phyloP scores from a whole-genome alignment of 2,113 vertebrate genomes.

The Oxyura jamaicensis region DNA sequence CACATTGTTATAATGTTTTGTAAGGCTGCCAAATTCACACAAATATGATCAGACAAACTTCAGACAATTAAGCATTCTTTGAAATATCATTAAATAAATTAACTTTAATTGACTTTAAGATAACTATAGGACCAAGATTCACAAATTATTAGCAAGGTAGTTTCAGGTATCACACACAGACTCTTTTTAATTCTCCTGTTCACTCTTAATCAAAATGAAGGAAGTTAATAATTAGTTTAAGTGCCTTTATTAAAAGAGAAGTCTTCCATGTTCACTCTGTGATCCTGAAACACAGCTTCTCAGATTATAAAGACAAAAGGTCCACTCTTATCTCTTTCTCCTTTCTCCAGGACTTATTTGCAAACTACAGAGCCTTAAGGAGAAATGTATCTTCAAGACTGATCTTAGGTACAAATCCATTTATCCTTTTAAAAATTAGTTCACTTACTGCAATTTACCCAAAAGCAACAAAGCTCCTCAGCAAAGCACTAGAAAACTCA shows the following conservation, averaged over 20 bases:
- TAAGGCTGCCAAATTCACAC: constrained; percentile 24
- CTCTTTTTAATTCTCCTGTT: not conserved
- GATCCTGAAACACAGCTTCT: not conserved
- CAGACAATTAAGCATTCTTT: constrained; percentile 40
- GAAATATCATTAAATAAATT: constrained; percentile 55
- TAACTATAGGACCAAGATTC: not conserved
- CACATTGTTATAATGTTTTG: constrained; percentile 49
- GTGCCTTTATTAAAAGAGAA: not conserved
- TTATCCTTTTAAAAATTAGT: not conserved
- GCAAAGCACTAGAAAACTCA: not conserved
- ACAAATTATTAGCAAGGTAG: constrained; percentile 17
- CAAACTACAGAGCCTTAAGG: not conserved
- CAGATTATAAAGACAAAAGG: not conserved
- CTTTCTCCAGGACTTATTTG: not conserved
- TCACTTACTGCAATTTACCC: not conserved
- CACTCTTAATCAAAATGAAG: not conserved
- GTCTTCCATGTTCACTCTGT: not conserved
- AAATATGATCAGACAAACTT: constrained; percentile 1
- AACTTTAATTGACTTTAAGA: constrained; percentile 44
- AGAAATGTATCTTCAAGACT: not conserved
- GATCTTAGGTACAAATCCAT: not conserved
- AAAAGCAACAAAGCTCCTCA: not conserved
- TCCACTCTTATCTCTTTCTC: not conserved
- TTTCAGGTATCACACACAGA: constrained; percentile 13
- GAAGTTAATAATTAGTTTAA: constrained; percentile 2